Percentiles rank a stretch among this genome's conserved stretches.
phyloP scores from a whole-genome alignment of 2,888 invertebrate species.

The Lutraria lutraria region DNA sequence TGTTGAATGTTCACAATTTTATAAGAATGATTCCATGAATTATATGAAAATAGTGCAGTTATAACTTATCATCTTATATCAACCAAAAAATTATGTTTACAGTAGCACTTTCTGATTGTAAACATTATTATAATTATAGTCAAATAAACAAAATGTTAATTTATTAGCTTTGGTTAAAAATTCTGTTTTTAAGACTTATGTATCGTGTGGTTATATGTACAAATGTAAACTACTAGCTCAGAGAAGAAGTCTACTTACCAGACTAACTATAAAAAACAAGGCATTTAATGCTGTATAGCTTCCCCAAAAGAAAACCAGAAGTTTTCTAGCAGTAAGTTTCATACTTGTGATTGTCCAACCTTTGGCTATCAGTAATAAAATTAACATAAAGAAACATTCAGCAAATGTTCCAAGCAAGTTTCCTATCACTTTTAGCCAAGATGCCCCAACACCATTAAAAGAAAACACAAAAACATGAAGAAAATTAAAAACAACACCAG shows the following conservation, averaged over 20 bases:
- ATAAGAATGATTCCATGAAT: neutral
- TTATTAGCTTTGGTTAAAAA: too few relatives aligned
- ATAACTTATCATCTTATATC: too few relatives aligned
- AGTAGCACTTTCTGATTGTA: too few relatives aligned
- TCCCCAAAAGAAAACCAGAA: slow-evolving; percentile 95
- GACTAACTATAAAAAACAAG: slow-evolving; percentile 97
- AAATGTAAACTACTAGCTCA: too few relatives aligned
- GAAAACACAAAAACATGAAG: slow-evolving; percentile 96
- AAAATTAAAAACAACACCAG: slow-evolving; percentile 94
- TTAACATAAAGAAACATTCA: slow-evolving; percentile 96
- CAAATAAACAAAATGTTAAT: too few relatives aligned
- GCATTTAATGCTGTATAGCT: slow-evolving; percentile 96
- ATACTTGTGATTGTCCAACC: slow-evolving; percentile 98
- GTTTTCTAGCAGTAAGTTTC: slow-evolving; percentile 94
- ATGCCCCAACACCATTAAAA: slow-evolving; percentile 95
- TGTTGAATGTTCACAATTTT: neutral
- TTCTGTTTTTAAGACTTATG: too few relatives aligned
- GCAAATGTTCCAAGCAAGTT: slow-evolving; percentile 97
- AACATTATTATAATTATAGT: too few relatives aligned
- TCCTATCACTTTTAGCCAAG: slow-evolving; percentile 93
- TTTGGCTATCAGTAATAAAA: slow-evolving; percentile 96
- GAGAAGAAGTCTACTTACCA: slow-evolving; percentile 90
- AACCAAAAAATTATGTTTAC: too few relatives aligned
- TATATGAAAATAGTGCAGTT: neutral
- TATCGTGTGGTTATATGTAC: too few relatives aligned